phyloP scores from a whole-genome alignment of 2,113 vertebrate genomes.

The Gasterosteus aculeatus region DNA sequence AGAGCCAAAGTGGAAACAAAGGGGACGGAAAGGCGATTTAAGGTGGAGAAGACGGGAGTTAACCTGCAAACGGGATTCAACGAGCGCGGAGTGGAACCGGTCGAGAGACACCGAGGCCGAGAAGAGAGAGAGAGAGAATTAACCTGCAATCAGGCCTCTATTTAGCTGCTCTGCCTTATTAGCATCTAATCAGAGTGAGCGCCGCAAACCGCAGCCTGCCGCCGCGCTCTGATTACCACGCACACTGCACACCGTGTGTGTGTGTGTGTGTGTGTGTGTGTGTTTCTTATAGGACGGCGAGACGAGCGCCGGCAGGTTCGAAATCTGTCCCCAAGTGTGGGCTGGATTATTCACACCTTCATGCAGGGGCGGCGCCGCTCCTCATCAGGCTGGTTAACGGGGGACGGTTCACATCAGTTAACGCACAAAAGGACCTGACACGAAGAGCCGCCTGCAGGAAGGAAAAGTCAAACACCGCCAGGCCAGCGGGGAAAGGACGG shows the following conservation, averaged over 20 bases:
- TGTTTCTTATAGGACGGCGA: too few species aligned
- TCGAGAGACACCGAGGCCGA: not conserved
- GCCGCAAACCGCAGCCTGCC: slow-evolving; percentile 57
- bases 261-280: not conserved
- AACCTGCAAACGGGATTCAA: slow-evolving; percentile 41
- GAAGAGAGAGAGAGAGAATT: slow-evolving; percentile 47
- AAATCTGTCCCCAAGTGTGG: not conserved
- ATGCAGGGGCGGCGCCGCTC: not conserved
- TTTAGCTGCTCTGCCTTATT: slow-evolving; percentile 67
- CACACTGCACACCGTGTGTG: slow-evolving; percentile 28
- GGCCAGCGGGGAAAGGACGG: too few species aligned
- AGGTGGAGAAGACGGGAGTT: slow-evolving; percentile 29
- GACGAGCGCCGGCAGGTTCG: not conserved
- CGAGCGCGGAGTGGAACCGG: not conserved
- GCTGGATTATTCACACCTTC: not conserved
- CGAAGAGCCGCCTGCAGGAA: too few species aligned
- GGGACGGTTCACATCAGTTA: not conserved
- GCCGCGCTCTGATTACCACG: slow-evolving; percentile 65
- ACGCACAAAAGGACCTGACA: not conserved
- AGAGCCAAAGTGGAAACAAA: too few species aligned
- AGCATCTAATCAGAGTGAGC: slow-evolving; percentile 70
- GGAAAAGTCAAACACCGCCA: too few species aligned
- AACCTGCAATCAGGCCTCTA: slow-evolving; percentile 70
- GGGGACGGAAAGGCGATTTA: slow-evolving; percentile 45
- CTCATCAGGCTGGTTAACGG: not conserved